A percentile compares a stretch with the other conserved stretches of the same genome.
Evolutionary conservation across 2,797 vertebrate species (phyloP).

Genomic region (Amniataba percoides): DNA sequence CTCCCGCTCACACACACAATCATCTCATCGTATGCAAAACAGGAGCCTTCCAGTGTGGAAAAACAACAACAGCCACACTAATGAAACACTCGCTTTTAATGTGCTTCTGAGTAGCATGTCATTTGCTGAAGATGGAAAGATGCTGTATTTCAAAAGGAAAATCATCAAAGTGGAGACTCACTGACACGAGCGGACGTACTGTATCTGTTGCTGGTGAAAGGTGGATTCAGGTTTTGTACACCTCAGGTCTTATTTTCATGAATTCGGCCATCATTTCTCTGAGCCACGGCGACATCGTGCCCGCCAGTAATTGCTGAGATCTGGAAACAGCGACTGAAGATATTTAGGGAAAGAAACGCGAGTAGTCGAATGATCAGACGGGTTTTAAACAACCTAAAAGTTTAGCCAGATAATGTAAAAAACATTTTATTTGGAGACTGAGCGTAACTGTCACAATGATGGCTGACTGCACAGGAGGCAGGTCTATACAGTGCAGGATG

Average conservation of each 20-base stretch:
- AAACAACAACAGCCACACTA: slow-evolving; percentile 75
- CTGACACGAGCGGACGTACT: background rate
- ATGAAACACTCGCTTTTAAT: slow-evolving; percentile 71
- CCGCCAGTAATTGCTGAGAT: background rate
- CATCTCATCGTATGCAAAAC: slow-evolving; percentile 79
- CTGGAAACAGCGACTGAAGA: background rate
- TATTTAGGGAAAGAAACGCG: background rate
- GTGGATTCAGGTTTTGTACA: background rate
- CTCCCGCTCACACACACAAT: slow-evolving; percentile 57
- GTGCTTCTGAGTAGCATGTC: slow-evolving; percentile 60
- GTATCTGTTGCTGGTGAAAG: background rate
- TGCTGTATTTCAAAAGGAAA: slow-evolving; percentile 34
- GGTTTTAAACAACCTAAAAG: background rate
- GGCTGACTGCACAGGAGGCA: too few relatives aligned
- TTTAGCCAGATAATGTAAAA: background rate
- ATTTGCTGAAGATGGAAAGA: slow-evolving; percentile 55
- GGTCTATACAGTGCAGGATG: too few relatives aligned
- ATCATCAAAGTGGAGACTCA: slow-evolving; percentile 18
- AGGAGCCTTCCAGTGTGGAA: slow-evolving; percentile 58
- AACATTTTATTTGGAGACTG: background rate
- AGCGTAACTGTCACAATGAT: background rate
- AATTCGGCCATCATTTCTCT: background rate
- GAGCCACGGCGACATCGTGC: background rate
- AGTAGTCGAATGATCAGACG: background rate
- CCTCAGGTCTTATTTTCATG: background rate